Evolutionary conservation across 2,113 vertebrate species (phyloP).

Genomic region (Aythya baeri): DNA sequence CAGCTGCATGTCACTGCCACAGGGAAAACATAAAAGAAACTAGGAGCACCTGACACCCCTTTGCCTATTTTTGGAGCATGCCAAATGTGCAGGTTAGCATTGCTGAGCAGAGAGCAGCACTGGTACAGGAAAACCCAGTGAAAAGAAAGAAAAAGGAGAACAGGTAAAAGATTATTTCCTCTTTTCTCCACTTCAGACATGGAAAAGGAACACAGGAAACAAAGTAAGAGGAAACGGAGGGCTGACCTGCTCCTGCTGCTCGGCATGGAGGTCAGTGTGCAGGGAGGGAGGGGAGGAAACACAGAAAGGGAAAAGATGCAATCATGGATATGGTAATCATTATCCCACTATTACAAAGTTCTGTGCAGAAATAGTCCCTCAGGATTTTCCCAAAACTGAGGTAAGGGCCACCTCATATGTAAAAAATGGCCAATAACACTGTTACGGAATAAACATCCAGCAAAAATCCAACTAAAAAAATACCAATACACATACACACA

Average conservation of each 20-base stretch:
- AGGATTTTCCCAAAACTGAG: background rate
- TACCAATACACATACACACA: background rate
- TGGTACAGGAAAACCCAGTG: background rate
- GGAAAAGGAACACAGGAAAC: background rate
- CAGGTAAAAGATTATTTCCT: background rate
- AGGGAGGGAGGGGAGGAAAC: background rate
- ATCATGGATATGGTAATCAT: background rate
- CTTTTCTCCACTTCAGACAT: background rate
- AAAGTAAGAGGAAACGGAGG: background rate
- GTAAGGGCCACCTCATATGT: background rate
- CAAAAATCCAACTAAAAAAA: background rate
- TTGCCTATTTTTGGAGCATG: background rate
- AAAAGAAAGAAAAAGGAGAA: background rate
- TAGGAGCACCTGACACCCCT: background rate
- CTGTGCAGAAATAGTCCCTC: background rate
- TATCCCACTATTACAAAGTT: background rate
- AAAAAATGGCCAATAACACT: background rate
- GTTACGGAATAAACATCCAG: background rate
- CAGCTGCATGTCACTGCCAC: background rate
- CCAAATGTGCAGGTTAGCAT: background rate
- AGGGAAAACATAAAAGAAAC: background rate
- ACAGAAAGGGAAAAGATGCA: background rate
- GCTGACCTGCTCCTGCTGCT: background rate
- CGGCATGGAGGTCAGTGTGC: rapidly evolving
- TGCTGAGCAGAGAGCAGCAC: background rate